phyloP scores from a whole-genome alignment of 2,797 vertebrate genomes.

The Tangara arthus region DNA sequence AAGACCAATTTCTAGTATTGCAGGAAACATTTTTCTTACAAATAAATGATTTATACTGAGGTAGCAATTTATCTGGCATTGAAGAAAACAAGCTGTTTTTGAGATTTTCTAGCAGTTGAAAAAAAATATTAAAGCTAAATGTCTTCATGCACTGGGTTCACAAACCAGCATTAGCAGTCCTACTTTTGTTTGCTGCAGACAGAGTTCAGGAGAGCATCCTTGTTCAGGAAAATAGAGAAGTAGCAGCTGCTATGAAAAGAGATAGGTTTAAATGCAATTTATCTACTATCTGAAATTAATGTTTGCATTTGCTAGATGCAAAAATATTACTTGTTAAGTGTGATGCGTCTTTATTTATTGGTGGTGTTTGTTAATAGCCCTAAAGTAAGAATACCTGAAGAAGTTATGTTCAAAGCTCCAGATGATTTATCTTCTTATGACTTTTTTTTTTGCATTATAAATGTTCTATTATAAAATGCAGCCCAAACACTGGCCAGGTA shows the following conservation, averaged over 20 bases:
- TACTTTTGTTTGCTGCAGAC: background rate
- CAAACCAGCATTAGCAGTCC: background rate
- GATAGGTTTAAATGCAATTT: background rate
- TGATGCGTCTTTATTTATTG: background rate
- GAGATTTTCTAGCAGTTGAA: background rate
- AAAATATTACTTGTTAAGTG: background rate
- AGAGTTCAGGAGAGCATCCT: background rate
- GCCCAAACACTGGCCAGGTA: background rate
- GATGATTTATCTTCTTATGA: background rate
- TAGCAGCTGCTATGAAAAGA: background rate
- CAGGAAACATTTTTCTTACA: slow-evolving; percentile 2
- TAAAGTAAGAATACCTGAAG: background rate
- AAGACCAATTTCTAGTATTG: background rate
- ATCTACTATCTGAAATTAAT: background rate
- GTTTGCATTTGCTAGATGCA: background rate
- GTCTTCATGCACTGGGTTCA: background rate
- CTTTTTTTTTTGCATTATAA: background rate
- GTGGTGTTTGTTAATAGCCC: background rate
- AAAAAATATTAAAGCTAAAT: background rate
- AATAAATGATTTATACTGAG: background rate
- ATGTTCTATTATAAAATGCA: background rate
- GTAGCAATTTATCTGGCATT: background rate
- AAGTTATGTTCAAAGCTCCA: background rate
- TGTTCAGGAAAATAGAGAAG: background rate
- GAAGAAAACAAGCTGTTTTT: background rate